phyloP scores from a whole-genome alignment of 2,113 vertebrate species.

The Paralichthys olivaceus region DNA sequence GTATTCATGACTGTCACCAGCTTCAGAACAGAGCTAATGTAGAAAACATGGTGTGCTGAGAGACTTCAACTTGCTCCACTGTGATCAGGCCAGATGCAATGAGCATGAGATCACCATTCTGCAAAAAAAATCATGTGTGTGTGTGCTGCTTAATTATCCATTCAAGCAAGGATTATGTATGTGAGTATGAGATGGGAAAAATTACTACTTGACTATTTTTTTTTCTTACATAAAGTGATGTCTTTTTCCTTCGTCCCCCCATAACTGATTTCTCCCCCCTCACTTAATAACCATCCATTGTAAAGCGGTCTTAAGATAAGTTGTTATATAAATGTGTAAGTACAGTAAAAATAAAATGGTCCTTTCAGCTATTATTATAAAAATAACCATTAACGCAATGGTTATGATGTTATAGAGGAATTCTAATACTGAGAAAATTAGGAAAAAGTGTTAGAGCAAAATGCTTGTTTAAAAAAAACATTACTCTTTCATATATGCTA shows the following conservation, averaged over 20 bases:
- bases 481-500: not conserved
- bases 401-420: not conserved
- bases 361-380: too few relatives aligned
- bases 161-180: not conserved
- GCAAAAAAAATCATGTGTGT: conserved; percentile 5
- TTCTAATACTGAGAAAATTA: not conserved
- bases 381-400: too few relatives aligned
- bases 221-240: conserved; percentile 8
- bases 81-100: conserved; percentile 64
- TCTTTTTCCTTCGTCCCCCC: conserved; percentile 18
- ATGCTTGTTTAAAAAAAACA: not conserved
- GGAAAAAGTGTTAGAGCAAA: not conserved
- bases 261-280: not conserved
- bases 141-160: not conserved
- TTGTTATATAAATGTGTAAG: not conserved
- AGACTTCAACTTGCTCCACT: conserved; percentile 23
- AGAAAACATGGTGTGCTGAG: conserved; percentile 53
- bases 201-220: not conserved
- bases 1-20: conserved; percentile 53
- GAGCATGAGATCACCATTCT: conserved; percentile 40
- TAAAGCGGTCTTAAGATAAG: not conserved
- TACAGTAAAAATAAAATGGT: too few relatives aligned
- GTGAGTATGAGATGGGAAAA: not conserved
- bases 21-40: conserved; percentile 54
- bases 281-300: not conserved